Conservation (phyloP, 2,888 invertebrate species). For the Tipula unca region DNA sequence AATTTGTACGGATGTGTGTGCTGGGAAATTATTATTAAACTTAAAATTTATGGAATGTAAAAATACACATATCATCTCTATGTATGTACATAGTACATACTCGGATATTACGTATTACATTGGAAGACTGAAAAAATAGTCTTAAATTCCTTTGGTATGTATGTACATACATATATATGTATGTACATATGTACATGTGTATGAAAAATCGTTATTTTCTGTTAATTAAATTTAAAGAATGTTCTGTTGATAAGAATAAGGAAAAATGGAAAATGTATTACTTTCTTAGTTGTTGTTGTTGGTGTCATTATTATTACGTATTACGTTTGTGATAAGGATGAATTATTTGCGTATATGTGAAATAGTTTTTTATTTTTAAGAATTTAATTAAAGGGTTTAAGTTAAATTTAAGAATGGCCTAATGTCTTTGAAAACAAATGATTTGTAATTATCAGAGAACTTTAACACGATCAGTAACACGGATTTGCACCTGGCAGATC, state of each 20-base stretch:
- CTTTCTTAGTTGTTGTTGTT: not conserved
- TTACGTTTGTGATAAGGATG: not conserved
- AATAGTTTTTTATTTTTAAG: not conserved
- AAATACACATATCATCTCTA: not conserved
- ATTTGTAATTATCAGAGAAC: no score
- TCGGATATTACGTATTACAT: not conserved
- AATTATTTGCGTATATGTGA: not conserved
- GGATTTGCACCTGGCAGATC: no score
- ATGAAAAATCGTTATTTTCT: not conserved
- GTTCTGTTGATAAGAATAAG: not conserved
- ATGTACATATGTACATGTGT: not conserved
- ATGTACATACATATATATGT: not conserved
- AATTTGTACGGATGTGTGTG: not conserved
- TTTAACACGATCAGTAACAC: no score
- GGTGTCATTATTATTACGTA: not conserved
- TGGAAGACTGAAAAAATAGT: not conserved
- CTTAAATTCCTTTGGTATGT: not conserved
- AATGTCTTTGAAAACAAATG: no score
- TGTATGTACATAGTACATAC: not conserved
- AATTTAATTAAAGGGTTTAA: no score
- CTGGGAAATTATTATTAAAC: constrained; percentile 8
- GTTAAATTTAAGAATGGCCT: no score
- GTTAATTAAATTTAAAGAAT: constrained; percentile 14
- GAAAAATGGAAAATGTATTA: not conserved
- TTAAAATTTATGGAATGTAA: constrained; percentile 8